Conservation (phyloP, 2,888 invertebrate species). For the Erebia ligea region DNA sequence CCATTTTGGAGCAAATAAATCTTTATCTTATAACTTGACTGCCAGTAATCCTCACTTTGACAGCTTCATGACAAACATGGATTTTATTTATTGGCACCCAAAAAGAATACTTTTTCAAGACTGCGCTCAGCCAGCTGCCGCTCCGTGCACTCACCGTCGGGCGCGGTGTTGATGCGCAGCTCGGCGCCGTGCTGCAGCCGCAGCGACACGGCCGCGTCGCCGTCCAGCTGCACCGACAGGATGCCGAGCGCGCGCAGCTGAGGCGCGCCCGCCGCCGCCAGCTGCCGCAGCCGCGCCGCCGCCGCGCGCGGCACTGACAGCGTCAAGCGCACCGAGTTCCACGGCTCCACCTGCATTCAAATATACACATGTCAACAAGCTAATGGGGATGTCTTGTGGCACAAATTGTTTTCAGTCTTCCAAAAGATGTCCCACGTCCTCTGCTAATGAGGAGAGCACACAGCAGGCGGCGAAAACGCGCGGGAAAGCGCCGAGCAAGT, state of each 20-base stretch:
- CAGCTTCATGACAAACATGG: too few relatives aligned
- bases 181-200: conserved; percentile 83
- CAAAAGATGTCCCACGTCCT: too few relatives aligned
- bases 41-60: too few relatives aligned
- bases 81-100: too few relatives aligned
- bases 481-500: neutral
- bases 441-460: too few relatives aligned
- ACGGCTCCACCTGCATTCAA: conserved; percentile 91
- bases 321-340: conserved; percentile 99
- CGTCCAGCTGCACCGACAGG: conserved; percentile 96
- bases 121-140: too few relatives aligned
- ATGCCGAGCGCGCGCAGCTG: conserved; percentile 96
- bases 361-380: too few relatives aligned
- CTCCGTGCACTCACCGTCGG: conserved; percentile 53
- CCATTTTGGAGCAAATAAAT: too few relatives aligned
- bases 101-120: too few relatives aligned
- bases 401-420: neutral
- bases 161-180: conserved; percentile 68
- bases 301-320: conserved; percentile 98
- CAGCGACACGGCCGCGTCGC: conserved; percentile 90
- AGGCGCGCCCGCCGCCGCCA: conserved; percentile 95
- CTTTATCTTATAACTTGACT: too few relatives aligned
- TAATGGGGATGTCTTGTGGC: neutral
- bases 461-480: too few relatives aligned
- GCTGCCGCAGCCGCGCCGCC: conserved; percentile 93